These are phyloP conservation scores for Atrichornis clamosus DNA, from an alignment of 2,113 vertebrate genomes.

Conservation along the genomic window DNA sequence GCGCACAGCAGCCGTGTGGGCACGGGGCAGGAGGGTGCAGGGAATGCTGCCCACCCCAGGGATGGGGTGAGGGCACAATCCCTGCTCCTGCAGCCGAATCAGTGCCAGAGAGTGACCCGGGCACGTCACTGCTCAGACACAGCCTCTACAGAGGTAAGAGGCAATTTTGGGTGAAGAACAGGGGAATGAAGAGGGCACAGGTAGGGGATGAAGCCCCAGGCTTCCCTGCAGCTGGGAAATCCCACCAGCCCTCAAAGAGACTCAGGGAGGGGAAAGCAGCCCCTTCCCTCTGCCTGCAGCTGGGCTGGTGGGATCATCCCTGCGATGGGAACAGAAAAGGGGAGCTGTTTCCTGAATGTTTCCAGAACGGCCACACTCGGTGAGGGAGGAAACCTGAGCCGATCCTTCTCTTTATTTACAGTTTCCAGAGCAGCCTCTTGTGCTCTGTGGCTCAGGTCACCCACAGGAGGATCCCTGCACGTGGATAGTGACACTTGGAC, in stretches of 20 bases:
- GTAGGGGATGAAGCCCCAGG: neutral
- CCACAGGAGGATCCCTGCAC: neutral
- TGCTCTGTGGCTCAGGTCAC: neutral
- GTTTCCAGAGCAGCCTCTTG: neutral
- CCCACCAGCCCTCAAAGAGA: neutral
- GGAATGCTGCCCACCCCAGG: neutral
- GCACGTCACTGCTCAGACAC: neutral
- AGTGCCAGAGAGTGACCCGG: accelerated
- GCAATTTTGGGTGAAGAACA: neutral
- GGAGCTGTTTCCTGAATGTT: neutral
- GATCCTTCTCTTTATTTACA: neutral
- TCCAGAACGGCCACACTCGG: neutral
- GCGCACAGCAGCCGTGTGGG: accelerated
- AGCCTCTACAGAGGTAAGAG: neutral
- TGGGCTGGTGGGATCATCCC: neutral
- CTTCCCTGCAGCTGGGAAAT: neutral
- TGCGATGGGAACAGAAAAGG: neutral
- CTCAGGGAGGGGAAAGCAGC: neutral
- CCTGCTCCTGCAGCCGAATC: neutral
- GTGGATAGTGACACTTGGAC: neutral
- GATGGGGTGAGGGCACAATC: neutral
- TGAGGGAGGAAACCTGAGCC: neutral
- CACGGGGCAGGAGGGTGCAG: neutral
- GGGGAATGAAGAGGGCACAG: neutral
- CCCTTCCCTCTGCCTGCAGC: neutral